These are phyloP conservation scores for Eubasilissa regina DNA, from an alignment of 1,140 invertebrate genomes.

Conservation along the genomic window DNA sequence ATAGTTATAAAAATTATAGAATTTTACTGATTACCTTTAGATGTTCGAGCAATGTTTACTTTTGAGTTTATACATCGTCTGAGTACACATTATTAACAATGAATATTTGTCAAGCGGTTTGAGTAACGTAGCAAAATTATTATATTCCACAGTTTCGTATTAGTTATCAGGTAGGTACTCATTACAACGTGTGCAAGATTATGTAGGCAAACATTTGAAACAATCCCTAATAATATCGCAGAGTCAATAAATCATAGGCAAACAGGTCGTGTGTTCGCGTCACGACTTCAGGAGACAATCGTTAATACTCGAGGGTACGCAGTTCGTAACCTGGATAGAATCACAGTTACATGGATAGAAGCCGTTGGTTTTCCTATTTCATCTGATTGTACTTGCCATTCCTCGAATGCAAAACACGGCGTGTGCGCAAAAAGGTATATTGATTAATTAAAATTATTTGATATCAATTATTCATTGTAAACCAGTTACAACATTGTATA, in stretches of 20 bases:
- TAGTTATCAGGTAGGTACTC: no score
- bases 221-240: conserved; percentile 27
- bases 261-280: conserved; percentile 28
- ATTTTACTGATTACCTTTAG: no score
- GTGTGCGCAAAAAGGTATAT: conserved; percentile 2
- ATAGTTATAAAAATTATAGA: no score
- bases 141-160: no score
- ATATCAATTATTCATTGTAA: conserved; percentile 16
- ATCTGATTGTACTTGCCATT: neutral
- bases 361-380: conserved; percentile 12
- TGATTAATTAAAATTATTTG: conserved; percentile 18
- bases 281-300: conserved; percentile 34
- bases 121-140: no score
- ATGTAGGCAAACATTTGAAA: conserved; percentile 8
- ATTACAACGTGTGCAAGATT: no score
- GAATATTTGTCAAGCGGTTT: no score
- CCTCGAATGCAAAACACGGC: neutral
- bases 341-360: conserved; percentile 10
- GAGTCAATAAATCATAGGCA: conserved; percentile 38
- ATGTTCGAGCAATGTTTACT: no score
- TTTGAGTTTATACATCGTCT: no score
- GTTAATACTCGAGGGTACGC: conserved; percentile 17
- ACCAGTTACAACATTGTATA: conserved; percentile 5
- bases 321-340: neutral
- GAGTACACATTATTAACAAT: no score